Percentiles rank a stretch among this genome's conserved stretches.
phyloP scores from a whole-genome alignment of 1,140 invertebrate genomes.

The Doryteuthis pealeii region DNA sequence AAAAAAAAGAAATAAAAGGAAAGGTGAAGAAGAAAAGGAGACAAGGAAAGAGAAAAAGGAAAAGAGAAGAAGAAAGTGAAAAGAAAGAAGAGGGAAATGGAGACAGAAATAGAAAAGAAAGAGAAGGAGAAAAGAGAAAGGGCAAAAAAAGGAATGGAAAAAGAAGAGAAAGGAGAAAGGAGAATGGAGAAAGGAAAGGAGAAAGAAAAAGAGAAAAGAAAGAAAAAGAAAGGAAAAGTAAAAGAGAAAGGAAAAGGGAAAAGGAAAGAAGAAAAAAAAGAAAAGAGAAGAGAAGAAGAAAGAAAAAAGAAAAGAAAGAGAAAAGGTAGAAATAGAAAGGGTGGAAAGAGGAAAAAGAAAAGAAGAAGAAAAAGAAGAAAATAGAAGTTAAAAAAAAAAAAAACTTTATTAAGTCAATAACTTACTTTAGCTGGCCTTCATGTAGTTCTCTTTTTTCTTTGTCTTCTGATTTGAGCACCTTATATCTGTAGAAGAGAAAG shows the following conservation, averaged over 20 bases:
- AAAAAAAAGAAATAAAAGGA: too few relatives aligned
- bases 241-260: background rate
- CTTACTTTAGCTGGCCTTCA: constrained; percentile 49
- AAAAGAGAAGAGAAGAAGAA: background rate
- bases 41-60: too few relatives aligned
- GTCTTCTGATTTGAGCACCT: constrained; percentile 35
- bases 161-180: background rate
- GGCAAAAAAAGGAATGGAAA: background rate
- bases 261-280: background rate
- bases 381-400: background rate
- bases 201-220: background rate
- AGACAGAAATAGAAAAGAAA: background rate
- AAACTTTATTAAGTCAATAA: too few relatives aligned
- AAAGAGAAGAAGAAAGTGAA: background rate
- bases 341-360: background rate
- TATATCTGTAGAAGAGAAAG: constrained; percentile 31
- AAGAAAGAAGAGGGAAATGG: background rate
- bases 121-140: background rate
- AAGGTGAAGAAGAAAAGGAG: too few relatives aligned
- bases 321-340: background rate
- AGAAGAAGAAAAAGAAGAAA: background rate
- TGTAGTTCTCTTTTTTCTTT: constrained; percentile 47
- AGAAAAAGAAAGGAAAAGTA: background rate
- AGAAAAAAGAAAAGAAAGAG: background rate
- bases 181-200: background rate